Evolutionary conservation across 2,888 invertebrate genomes (phyloP).

Genomic region (Drosophila algonquin): DNA sequence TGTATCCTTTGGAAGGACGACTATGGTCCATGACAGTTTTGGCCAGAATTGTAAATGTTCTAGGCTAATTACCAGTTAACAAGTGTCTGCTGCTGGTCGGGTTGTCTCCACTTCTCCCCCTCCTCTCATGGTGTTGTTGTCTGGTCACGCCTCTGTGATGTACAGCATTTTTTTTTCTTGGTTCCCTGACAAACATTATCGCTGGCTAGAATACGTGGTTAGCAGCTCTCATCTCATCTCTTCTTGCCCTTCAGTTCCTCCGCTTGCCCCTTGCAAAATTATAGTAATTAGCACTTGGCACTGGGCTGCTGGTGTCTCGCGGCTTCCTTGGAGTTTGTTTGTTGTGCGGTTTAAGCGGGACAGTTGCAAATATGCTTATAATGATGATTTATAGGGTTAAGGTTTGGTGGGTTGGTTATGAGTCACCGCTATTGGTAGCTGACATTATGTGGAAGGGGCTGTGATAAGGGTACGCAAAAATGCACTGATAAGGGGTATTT

Average conservation of each 20-base stretch:
- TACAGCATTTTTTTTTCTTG: constrained; percentile 11
- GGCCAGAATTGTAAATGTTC: constrained; percentile 8
- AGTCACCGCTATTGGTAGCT: neutral
- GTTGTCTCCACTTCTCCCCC: constrained; percentile 12
- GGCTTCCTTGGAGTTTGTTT: constrained; percentile 12
- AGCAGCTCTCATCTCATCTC: constrained; percentile 7
- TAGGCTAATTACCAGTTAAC: constrained; percentile 47
- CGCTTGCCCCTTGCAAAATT: constrained; percentile 45
- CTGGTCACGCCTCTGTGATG: constrained; percentile 33
- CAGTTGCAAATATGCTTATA: constrained; percentile 40
- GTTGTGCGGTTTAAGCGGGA: constrained; percentile 31
- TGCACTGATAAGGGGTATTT: constrained; percentile 8
- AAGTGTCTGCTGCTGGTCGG: constrained; percentile 39
- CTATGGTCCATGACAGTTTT: neutral
- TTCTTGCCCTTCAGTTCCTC: neutral
- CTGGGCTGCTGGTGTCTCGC: neutral
- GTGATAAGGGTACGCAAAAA: constrained; percentile 1
- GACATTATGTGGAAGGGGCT: neutral
- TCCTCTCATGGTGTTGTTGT: constrained; percentile 1
- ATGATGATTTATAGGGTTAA: constrained; percentile 42
- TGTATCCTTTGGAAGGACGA: neutral
- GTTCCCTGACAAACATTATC: constrained; percentile 66
- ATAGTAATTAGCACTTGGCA: constrained; percentile 55
- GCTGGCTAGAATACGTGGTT: constrained; percentile 54
- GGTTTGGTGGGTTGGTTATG: constrained; percentile 7